phyloP scores from a whole-genome alignment of 1,140 invertebrate genomes.

The Drosophila prosaltans region DNA sequence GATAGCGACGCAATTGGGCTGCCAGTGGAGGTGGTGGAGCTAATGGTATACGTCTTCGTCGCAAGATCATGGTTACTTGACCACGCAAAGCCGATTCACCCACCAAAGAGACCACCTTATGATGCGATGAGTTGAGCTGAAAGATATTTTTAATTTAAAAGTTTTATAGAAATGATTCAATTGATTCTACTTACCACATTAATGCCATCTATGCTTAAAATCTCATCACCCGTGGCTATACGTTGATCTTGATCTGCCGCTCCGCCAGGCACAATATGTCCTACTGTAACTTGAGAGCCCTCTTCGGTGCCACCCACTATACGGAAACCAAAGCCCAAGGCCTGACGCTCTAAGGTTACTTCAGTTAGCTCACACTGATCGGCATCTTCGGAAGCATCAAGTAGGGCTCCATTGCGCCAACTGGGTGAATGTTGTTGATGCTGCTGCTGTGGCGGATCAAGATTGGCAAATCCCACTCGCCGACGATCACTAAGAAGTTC shows the following conservation, averaged over 20 bases:
- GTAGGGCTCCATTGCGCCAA: slow-evolving; percentile 72
- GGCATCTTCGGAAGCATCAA: slow-evolving; percentile 66
- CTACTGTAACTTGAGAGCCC: slow-evolving; percentile 97
- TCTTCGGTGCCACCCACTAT: slow-evolving; percentile 99
- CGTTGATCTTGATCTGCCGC: slow-evolving; percentile 94
- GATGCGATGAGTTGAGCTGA: slow-evolving; percentile 91
- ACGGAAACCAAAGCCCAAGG: slow-evolving; percentile 97
- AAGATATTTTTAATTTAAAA: neutral
- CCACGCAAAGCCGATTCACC: slow-evolving; percentile 90
- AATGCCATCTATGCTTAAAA: slow-evolving; percentile 92
- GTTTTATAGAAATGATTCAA: neutral
- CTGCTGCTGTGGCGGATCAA: slow-evolving; percentile 60
- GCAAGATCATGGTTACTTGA: slow-evolving; percentile 88
- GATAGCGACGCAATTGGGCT: slow-evolving; percentile 83
- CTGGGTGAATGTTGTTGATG: slow-evolving; percentile 63
- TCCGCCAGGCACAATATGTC: slow-evolving; percentile 96
- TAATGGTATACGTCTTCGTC: slow-evolving; percentile 84
- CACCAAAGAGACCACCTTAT: slow-evolving; percentile 95
- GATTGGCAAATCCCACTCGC: slow-evolving; percentile 74
- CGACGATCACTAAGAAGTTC: slow-evolving; percentile 74
- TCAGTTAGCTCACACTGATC: slow-evolving; percentile 89
- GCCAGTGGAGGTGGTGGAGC: slow-evolving; percentile 51
- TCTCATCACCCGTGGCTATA: slow-evolving; percentile 94
- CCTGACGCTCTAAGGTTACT: slow-evolving; percentile 91
- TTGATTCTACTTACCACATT: slow-evolving; percentile 85